Evolutionary conservation across 2,888 invertebrate genomes (phyloP), one percentile per base, ranked within the genome.

Genomic region (Parascotia fuliginaria): DNA sequence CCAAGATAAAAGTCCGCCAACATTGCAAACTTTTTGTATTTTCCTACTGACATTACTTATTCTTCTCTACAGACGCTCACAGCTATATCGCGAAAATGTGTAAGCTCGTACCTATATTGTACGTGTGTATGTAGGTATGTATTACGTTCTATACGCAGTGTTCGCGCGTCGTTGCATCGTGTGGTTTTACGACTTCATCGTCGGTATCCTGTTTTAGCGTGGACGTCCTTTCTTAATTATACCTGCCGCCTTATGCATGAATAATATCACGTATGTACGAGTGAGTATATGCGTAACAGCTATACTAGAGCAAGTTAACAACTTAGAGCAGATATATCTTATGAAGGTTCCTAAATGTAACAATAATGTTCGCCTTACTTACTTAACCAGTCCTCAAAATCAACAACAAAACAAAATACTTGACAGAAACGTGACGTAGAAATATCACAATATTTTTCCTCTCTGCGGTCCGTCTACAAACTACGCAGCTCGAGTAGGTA

Each of bases 141-240:
- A 7, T 9, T n/a, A n/a, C n/a, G n/a, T n/a, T 24, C 24, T 24
- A 7, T 24, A 24, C 24, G 28, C 27, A 14, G 13, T 6, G 42
- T 16, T 29, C 12, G 14, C 41, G 48, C 60, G 65, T 44, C 46
- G 44, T 42, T 48, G 55, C 55, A 65, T 51, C 41, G 45, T 55
- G 60, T 45, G 15, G 38, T 62, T 65, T 65, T 62, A 62, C 49
- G 61, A 60, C 51, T 44, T 44, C 61, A 56, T 49, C 42, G 43
- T 42, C 29, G 38, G 31, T 38, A 31, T 32, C 40, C 45, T 39
- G 51, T 42, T 44, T 31, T 39, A 44, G 15, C 42, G 39, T 51
- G 52, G 16, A 34, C 34, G 60, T 53, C 52, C 52, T 65, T 53
- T 61, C 61, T 53, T 62, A 61, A 62, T 62, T 62, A 56, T 49